phyloP scores from a whole-genome alignment of 2,888 invertebrate species.

The Mayetiola destructor region DNA sequence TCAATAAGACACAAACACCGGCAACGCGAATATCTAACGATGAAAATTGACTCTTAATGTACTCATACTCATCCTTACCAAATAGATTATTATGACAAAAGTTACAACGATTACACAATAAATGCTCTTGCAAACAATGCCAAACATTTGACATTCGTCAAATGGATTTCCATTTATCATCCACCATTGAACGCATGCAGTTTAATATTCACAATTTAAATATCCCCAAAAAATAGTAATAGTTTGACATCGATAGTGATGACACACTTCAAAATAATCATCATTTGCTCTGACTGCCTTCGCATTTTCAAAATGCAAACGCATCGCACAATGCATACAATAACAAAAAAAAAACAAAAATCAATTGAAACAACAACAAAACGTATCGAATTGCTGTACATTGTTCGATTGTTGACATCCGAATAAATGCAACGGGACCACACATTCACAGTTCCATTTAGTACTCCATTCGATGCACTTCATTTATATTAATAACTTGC shows the following conservation, averaged over 20 bases:
- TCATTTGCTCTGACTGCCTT: too few species aligned
- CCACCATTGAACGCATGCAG: neutral
- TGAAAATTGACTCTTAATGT: too few species aligned
- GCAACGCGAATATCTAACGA: too few species aligned
- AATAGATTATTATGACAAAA: conserved; percentile 4
- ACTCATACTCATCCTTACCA: too few species aligned
- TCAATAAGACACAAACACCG: too few species aligned
- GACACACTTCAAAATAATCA: too few species aligned
- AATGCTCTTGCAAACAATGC: neutral
- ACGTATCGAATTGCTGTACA: conserved; percentile 9
- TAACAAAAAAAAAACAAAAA: neutral
- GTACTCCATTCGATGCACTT: conserved; percentile 12
- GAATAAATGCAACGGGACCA: too few species aligned
- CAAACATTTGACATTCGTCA: conserved; percentile 8
- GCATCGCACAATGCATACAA: neutral
- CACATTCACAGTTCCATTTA: too few species aligned
- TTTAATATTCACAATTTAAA: neutral
- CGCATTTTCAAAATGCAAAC: neutral
- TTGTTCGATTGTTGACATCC: neutral
- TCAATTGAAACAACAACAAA: neutral
- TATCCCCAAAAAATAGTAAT: too few species aligned
- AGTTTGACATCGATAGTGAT: neutral
- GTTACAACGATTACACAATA: conserved; percentile 1
- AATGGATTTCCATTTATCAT: conserved; percentile 11
- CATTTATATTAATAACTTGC: conserved; percentile 8